Conservation (phyloP, 1,140 invertebrate genomes). For the Drosophila arizonae region DNA sequence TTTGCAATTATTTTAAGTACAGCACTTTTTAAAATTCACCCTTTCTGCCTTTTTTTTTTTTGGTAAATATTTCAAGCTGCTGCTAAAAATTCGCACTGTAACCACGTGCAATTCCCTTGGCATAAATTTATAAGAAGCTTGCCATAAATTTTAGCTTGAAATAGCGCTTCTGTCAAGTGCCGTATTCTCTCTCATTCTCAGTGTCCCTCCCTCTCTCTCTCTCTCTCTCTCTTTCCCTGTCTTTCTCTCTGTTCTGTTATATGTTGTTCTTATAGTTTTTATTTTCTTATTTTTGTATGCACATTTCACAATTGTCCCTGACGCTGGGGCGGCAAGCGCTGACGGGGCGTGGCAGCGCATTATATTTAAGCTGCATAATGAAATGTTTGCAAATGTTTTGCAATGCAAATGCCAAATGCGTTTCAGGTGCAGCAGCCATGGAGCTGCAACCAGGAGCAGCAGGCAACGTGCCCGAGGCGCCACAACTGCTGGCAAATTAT, state of each 20-base stretch:
- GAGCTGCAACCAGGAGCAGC: not conserved
- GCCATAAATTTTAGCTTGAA: conserved; percentile 44
- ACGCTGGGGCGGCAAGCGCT: conserved; percentile 29
- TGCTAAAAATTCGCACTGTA: conserved; percentile 8
- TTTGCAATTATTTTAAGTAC: not conserved
- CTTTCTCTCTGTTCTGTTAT: not conserved
- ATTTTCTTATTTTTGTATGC: conserved; percentile 17
- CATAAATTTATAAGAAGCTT: conserved; percentile 44
- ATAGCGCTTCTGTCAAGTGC: conserved; percentile 47
- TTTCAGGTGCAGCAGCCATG: conserved; percentile 36
- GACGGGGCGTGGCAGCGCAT: conserved; percentile 37
- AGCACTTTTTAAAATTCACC: not conserved
- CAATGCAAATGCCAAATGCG: conserved; percentile 65
- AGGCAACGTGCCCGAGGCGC: not conserved
- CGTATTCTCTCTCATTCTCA: not conserved
- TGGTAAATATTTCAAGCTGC: conserved; percentile 8
- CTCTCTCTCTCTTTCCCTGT: too few species aligned
- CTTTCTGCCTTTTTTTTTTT: not conserved
- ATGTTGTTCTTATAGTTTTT: not conserved
- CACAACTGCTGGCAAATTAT: conserved; percentile 56
- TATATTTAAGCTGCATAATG: conserved; percentile 70
- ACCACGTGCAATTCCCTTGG: conserved; percentile 30
- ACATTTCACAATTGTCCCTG: conserved; percentile 19
- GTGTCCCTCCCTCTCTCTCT: not conserved
- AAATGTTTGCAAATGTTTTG: conserved; percentile 78